Percentiles rank a stretch among this genome's conserved stretches.
Conservation (phyloP, 2,113 vertebrate genomes). For the Pholis gunnellus region DNA sequence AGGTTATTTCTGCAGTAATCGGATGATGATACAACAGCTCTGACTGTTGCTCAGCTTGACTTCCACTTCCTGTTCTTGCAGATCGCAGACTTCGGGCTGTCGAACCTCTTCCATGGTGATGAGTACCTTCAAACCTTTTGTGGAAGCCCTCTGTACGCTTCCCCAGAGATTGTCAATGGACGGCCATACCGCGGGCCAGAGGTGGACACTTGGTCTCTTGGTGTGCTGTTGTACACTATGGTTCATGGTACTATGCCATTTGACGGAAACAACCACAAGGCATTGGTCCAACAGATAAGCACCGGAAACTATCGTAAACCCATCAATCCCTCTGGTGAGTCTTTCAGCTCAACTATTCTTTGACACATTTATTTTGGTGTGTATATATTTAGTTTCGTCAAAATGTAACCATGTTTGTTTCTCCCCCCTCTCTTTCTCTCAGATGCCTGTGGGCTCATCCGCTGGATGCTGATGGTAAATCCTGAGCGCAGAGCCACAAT, state of each 20-base stretch:
- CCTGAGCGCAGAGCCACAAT: slow-evolving; percentile 93
- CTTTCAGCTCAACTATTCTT: not conserved
- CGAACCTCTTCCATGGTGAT: slow-evolving; percentile 92
- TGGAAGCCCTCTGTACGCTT: slow-evolving; percentile 95
- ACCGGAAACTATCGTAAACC: slow-evolving; percentile 92
- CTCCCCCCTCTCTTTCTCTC: slow-evolving; percentile 38
- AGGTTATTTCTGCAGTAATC: not conserved
- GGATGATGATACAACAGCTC: not conserved
- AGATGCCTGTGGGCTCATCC: slow-evolving; percentile 97
- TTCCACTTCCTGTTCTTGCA: slow-evolving; percentile 55
- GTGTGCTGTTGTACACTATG: slow-evolving; percentile 94
- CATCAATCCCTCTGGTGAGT: slow-evolving; percentile 89
- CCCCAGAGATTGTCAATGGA: slow-evolving; percentile 96
- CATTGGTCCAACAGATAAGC: slow-evolving; percentile 93
- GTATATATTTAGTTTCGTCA: not conserved
- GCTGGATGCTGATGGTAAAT: slow-evolving; percentile 99
- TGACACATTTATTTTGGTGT: not conserved
- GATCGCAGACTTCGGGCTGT: slow-evolving; percentile 98
- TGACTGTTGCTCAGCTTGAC: not conserved
- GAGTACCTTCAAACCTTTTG: slow-evolving; percentile 94
- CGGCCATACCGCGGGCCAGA: slow-evolving; percentile 91
- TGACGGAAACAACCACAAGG: slow-evolving; percentile 92
- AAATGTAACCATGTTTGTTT: not conserved
- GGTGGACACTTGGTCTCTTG: slow-evolving; percentile 98
- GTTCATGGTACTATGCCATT: slow-evolving; percentile 97